phyloP scores from a whole-genome alignment of 2,888 invertebrate genomes.

The Agriopis leucophaearia region DNA sequence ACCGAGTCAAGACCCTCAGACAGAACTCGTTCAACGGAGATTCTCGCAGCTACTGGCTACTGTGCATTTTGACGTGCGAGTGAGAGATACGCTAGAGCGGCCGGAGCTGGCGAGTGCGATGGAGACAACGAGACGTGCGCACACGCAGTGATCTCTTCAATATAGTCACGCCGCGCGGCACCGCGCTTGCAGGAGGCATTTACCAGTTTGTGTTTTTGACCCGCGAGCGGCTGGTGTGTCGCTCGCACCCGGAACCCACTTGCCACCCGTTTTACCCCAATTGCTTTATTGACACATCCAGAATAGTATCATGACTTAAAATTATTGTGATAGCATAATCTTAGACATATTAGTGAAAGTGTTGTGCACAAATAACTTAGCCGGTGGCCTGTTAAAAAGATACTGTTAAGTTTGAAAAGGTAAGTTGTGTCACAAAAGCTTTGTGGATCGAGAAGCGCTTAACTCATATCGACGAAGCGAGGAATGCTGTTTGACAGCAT shows the following conservation, averaged over 20 bases:
- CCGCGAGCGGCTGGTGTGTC: constrained; percentile 78
- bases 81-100: constrained; percentile 34
- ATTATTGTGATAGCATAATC: constrained; percentile 62
- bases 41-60: constrained; percentile 78
- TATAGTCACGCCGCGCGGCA: constrained; percentile 64
- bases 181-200: constrained; percentile 65
- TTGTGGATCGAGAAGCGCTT: constrained; percentile 80
- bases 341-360: constrained; percentile 70
- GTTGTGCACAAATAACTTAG: constrained; percentile 69
- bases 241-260: constrained; percentile 68
- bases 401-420: constrained; percentile 85
- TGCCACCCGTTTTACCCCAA: constrained; percentile 76
- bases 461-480: constrained; percentile 81
- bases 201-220: constrained; percentile 81
- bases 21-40: constrained; percentile 80
- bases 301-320: constrained; percentile 75
- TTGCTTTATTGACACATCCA: constrained; percentile 67
- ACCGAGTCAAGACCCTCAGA: constrained; percentile 75
- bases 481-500: constrained; percentile 86
- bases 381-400: constrained; percentile 68
- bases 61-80: constrained; percentile 69
- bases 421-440: constrained; percentile 84
- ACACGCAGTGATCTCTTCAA: constrained; percentile 72
- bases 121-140: constrained; percentile 58
- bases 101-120: constrained; percentile 11